Base-by-base conservation (phyloP, 2,113 vertebrate genomes). In the Piaya cayana region DNA sequence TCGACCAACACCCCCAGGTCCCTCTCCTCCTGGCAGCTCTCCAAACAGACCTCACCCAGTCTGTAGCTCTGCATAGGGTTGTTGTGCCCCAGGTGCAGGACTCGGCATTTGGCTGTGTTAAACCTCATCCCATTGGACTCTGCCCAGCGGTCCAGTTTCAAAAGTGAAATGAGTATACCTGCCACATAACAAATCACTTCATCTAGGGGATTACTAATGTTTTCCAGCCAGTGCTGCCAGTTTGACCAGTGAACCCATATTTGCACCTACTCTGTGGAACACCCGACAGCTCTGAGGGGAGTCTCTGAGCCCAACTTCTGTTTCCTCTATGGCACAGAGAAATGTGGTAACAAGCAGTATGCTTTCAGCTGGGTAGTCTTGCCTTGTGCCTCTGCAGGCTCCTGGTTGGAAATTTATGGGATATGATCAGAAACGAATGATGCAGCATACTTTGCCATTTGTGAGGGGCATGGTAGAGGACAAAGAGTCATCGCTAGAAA, bases 371-470 rank as follows among this genome's bases (percentile, higher is more conserved):
- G 12, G 60, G 15, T 30, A 45, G 52, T 37, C 15, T 39, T 30
- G 17, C 55, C 43, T n/a, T 6, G 23, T 39, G 52, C 45, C 36
- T 59, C 45, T 52, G 50, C 39, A 29, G 21, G 17, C 23, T 15
- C 3, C 50, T 67, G 55, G 20, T 20, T 58, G 50, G 19, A 29
- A 47, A n/a, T 27, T 9, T 23, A 27, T 13, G 18, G 4, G 16
- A 9, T 5, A 1, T 15, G 30, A 13, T 43, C 43, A 32, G 32
- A 72, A 90, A 15, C 6, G 8, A 36, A 12, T 5, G 9, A 22
- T 37, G 4, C 0, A 11, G 6, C 16, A 3, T 21, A 21, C n/a
- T n/a, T n/a, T n/a, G n/a, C n/a, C n/a, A n/a, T 70, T 71, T 64
- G 15, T 27, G 29, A 70, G 27, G 59, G 17, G 11, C 50, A 8